phyloP scores from a whole-genome alignment of 2,797 vertebrate species.

The Phyllotis vaccarum region DNA sequence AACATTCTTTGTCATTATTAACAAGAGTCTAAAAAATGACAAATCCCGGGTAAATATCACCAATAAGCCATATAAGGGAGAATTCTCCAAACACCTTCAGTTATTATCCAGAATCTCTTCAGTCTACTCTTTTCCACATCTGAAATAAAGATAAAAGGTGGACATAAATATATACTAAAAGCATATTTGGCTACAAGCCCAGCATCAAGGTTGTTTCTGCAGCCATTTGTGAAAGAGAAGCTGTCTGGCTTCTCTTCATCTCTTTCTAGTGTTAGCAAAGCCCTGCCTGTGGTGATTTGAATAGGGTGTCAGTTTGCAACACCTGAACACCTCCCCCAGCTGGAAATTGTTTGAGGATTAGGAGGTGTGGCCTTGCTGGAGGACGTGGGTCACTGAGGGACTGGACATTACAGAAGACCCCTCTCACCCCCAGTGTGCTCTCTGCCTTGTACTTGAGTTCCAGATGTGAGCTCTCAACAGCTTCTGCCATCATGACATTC shows the following conservation, averaged over 20 bases:
- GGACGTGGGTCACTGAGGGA: neutral
- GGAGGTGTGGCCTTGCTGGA: neutral
- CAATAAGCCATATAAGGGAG: neutral
- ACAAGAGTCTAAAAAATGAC: conserved; percentile 36
- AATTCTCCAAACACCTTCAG: conserved; percentile 44
- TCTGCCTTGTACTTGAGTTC: neutral
- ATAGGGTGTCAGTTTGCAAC: neutral
- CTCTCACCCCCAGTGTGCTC: neutral
- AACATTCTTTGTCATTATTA: neutral
- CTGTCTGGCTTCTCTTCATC: neutral
- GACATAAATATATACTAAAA: neutral
- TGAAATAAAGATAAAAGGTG: neutral
- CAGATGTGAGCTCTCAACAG: neutral
- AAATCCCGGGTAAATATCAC: neutral
- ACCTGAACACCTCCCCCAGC: no score
- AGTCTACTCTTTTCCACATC: neutral
- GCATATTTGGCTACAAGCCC: neutral
- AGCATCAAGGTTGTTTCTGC: neutral
- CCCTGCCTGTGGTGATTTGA: neutral
- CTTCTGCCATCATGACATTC: neutral
- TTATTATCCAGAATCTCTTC: neutral
- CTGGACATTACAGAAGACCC: no score
- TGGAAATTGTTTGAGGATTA: neutral
- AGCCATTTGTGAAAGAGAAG: neutral
- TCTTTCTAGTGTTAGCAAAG: neutral